Evolutionary conservation across 2,113 vertebrate genomes (phyloP), one percentile per base, ranked within the genome.

Genomic region (Aegypius monachus): DNA sequence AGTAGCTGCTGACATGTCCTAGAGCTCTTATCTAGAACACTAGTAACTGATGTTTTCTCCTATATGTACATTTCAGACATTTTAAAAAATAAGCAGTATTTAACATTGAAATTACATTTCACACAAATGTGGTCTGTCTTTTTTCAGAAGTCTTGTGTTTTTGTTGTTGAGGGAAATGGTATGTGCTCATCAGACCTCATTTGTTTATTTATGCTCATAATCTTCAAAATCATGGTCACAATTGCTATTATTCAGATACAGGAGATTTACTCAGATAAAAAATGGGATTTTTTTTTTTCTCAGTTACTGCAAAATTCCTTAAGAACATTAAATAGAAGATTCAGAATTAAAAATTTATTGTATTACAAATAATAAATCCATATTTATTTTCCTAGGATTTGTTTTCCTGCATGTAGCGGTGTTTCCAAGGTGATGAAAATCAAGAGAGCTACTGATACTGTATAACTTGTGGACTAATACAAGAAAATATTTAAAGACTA

Each of bases 391-490:
- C 43, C 58, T 17, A 19, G 38, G 78, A 34, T 89, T 84, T 92
- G 84, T 95, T 96, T 91, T 93, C 77, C 82, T 92, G 21, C 58
- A 27, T 86, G 26, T 78, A 92, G 43, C 62, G 56, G 68, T 93
- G 97, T 97, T 98, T 97, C 97, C 97, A 98, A 97, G 97, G 97
- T 97, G 96, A 98, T 95, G 78, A 43, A 91, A 75, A 59, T 70
- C 84, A 77, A 47, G 73, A 78, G 59, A 94, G 73, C 40, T 95
- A 43, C 31, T 70, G 53, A 87, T 87, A 79, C 36, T 68, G 6
- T 88, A 31, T 47, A 84, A 92, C 31, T 83, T 85, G 47, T 72
- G 22, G 45, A 42, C n/a, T 48, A 53, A 61, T 34, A 18, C 4
- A 62, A 43, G 86, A 53, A 61, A 84, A 63, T n/a, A 23, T 72